Base-by-base conservation (phyloP, 2,797 vertebrate species). In the Poeciliopsis presidionis region DNA sequence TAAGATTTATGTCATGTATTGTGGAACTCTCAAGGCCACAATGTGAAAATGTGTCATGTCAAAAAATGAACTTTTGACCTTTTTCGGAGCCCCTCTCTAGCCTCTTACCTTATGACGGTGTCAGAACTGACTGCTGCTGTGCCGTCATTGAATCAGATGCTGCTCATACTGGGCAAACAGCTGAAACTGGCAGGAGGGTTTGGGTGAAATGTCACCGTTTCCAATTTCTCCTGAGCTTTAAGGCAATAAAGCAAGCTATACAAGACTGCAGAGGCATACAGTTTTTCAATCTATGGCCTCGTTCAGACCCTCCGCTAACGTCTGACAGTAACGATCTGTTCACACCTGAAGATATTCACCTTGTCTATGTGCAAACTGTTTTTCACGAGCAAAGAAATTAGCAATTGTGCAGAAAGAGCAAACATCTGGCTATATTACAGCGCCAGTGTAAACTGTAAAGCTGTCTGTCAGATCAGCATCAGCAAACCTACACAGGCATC, bases 31-130 rank as follows among this genome's bases (percentile, higher is more conserved):
- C 51, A 55, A 57, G 36, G 72, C 46, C 72, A n/a, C 41, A 7
- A 41, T 57, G 1, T 57, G 72, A 73, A 39, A 55, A 73, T 39
- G 49, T 73, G 49, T 73, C 47, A 73, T 43, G 67, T 70, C 41
- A 45, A 55, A 53, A 41, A 74, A 25, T 57, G 14, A 57, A 57
- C 9, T 43, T 74, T 5, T 30, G 72, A 41, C 72, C 51, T 55
- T 73, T 57, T 39, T n/a, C 22, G 20, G 11, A 74, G 72, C 13
- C 47, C 33, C 13, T 36, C 33, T 51, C 28, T 12, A 36, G 16
- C 9, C 20, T 33, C 43, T 57, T 39, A 59, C 33, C 33, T 43
- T 16, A 59, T 57, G 55, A 59, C 1, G 28, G 25, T 45, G 22
- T 59, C n/a, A 57, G 57, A 28, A 41, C 25, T 39, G 36, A 57